phyloP scores from a whole-genome alignment of 2,888 invertebrate genomes.

The Liodrosophila aerea region DNA sequence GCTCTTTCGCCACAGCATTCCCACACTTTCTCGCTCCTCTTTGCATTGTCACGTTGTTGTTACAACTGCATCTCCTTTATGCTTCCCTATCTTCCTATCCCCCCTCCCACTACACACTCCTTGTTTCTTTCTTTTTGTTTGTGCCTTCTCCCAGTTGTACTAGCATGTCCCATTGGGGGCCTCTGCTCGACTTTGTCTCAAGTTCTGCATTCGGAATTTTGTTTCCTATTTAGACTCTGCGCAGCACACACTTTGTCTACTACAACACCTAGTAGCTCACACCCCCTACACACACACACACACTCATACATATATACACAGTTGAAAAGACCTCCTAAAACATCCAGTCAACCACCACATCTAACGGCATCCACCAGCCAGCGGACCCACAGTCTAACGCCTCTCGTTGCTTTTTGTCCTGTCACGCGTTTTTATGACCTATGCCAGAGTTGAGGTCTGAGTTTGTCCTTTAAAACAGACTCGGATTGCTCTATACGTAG shows the following conservation, averaged over 20 bases:
- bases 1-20: not conserved
- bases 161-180: conserved; percentile 14
- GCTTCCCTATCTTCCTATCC: conserved; percentile 1
- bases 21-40: conserved; percentile 1
- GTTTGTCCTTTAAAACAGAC: conserved; percentile 40
- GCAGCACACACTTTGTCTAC: conserved; percentile 39
- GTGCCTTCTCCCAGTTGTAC: conserved; percentile 5
- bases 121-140: not conserved
- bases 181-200: conserved; percentile 28
- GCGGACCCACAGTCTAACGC: conserved; percentile 38
- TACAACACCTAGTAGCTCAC: conserved; percentile 34
- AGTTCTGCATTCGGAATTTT: conserved; percentile 50
- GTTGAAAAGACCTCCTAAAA: conserved; percentile 8
- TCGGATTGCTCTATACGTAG: conserved; percentile 27
- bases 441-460: conserved; percentile 40
- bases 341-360: conserved; percentile 14
- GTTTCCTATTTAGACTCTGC: conserved; percentile 34
- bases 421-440: conserved; percentile 61
- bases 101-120: not conserved
- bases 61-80: conserved; percentile 4
- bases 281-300: not conserved
- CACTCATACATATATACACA: not conserved
- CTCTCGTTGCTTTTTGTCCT: conserved; percentile 48
- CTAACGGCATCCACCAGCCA: conserved; percentile 9
- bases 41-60: conserved; percentile 6